These are phyloP conservation scores for Hippoglossus stenolepis DNA, from an alignment of 2,113 vertebrate species.

Conservation along the genomic window DNA sequence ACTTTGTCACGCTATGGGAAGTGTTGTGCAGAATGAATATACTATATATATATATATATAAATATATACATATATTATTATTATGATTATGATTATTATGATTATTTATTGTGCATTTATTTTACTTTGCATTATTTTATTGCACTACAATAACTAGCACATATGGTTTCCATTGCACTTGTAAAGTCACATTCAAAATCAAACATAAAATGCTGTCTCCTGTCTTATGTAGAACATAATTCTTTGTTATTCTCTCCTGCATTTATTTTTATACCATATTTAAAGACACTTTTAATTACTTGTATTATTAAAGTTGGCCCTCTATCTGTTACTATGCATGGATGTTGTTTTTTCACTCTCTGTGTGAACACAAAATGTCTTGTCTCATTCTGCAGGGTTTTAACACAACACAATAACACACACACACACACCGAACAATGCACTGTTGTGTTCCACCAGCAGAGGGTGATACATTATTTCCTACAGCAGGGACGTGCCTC, in stretches of 20 bases:
- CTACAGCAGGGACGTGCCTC: not conserved
- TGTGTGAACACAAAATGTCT: not conserved
- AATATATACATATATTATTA: slow-evolving; percentile 64
- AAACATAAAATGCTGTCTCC: slow-evolving; percentile 66
- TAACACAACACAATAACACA: not conserved
- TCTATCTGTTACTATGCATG: slow-evolving; percentile 89
- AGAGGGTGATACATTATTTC: slow-evolving; percentile 69
- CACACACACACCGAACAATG: not conserved
- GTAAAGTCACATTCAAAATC: slow-evolving; percentile 85
- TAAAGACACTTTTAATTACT: slow-evolving; percentile 96
- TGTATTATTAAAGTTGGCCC: slow-evolving; percentile 90
- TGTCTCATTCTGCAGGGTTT: not conserved
- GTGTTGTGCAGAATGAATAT: slow-evolving; percentile 82
- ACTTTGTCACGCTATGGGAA: slow-evolving; percentile 87
- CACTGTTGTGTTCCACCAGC: slow-evolving; percentile 56
- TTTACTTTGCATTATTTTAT: slow-evolving; percentile 87
- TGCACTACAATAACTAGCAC: slow-evolving; percentile 89
- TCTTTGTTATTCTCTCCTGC: slow-evolving; percentile 91
- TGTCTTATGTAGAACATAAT: slow-evolving; percentile 88
- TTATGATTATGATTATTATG: slow-evolving; percentile 61
- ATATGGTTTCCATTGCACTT: slow-evolving; percentile 88
- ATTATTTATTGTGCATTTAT: slow-evolving; percentile 83
- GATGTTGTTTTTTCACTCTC: not conserved
- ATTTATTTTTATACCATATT: slow-evolving; percentile 99
- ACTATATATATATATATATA: slow-evolving; percentile 74